Conservation (phyloP, 2,113 vertebrate genomes). For the Gobio gobio region DNA sequence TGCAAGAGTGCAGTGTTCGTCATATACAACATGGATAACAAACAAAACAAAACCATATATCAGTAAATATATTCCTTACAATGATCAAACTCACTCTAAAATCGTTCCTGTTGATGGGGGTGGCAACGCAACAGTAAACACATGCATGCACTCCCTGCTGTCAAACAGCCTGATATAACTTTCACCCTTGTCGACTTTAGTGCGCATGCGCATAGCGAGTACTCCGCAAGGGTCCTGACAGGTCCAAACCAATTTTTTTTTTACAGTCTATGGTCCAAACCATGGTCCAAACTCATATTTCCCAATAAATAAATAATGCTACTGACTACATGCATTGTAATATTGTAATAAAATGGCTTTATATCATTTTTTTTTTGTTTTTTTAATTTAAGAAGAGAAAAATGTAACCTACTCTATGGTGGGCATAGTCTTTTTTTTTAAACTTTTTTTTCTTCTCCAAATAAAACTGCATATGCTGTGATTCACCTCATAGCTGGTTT, state of each 20-base stretch:
- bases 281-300: too few species aligned
- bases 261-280: too few species aligned
- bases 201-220: neutral
- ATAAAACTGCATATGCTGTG: too few species aligned
- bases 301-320: neutral
- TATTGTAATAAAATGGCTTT: neutral
- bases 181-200: neutral
- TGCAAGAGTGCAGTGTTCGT: neutral
- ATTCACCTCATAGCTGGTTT: too few species aligned
- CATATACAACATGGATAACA: neutral
- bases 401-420: too few species aligned
- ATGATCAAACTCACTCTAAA: neutral
- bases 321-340: neutral
- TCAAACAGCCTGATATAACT: slow-evolving; percentile 7
- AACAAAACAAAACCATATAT: neutral
- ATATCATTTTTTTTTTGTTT: neutral
- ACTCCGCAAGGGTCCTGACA: neutral
- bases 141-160: neutral
- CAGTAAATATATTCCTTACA: neutral
- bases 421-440: too few species aligned
- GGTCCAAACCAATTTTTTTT: too few species aligned
- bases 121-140: neutral
- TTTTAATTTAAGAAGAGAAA: too few species aligned
- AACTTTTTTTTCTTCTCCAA: too few species aligned
- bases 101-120: neutral